These are phyloP conservation scores for Acipenser transmontanus DNA, from an alignment of 2,797 vertebrate genomes.

Conservation along the genomic window DNA sequence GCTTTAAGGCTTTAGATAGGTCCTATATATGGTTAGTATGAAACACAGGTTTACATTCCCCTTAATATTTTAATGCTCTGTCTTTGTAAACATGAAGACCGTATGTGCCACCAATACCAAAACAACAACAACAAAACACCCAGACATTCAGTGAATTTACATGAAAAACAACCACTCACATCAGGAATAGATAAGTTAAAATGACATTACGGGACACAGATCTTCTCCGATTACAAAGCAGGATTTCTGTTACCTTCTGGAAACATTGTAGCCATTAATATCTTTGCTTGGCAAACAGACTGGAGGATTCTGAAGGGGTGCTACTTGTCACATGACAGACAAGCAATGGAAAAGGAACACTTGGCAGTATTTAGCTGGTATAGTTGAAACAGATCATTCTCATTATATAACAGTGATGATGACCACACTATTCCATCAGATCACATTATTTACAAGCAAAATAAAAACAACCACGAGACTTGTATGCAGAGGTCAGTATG, in stretches of 20 bases:
- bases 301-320: neutral
- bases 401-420: neutral
- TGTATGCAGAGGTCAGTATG: neutral
- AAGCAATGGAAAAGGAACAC: neutral
- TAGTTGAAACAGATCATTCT: neutral
- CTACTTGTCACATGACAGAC: neutral
- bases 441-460: neutral
- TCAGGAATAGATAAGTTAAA: too few species aligned
- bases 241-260: neutral
- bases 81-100: too few species aligned
- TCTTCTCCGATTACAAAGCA: neutral
- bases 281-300: neutral
- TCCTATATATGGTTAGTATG: too few species aligned
- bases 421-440: neutral
- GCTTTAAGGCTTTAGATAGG: too few species aligned
- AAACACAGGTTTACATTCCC: too few species aligned
- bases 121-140: too few species aligned
- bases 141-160: too few species aligned
- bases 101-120: too few species aligned
- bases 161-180: too few species aligned
- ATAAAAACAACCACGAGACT: neutral
- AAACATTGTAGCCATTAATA: neutral
- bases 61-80: too few species aligned
- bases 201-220: too few species aligned
- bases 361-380: conserved; percentile 2